A percentile compares a stretch with the other conserved stretches of the same genome.
Conservation (phyloP, 2,888 invertebrate genomes). For the Eueremaeus valkanovi region DNA sequence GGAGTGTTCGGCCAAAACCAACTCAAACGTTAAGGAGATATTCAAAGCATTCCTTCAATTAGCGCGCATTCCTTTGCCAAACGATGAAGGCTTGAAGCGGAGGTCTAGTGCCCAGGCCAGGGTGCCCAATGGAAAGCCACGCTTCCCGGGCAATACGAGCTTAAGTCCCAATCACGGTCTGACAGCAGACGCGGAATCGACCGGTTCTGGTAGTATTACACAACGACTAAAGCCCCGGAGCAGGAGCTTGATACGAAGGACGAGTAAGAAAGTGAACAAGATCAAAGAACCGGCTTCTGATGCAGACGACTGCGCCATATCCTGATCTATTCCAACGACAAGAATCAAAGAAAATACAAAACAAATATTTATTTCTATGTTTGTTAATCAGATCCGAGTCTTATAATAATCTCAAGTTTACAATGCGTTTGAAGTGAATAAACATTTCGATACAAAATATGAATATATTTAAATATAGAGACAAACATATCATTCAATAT, state of each 20-base stretch:
- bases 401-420: no score
- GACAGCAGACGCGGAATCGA: neutral
- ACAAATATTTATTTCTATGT: neutral
- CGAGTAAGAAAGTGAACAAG: conserved; percentile 73
- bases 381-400: neutral
- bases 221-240: conserved; percentile 62
- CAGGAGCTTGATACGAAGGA: conserved; percentile 70
- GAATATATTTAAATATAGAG: no score
- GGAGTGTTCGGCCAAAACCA: conserved; percentile 72
- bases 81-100: conserved; percentile 56
- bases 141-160: conserved; percentile 31
- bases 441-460: no score
- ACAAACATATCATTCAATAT: no score
- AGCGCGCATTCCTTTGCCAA: conserved; percentile 60
- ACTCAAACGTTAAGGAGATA: conserved; percentile 71
- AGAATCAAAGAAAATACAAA: neutral
- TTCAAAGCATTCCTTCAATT: conserved; percentile 74
- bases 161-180: conserved; percentile 35
- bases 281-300: conserved; percentile 62
- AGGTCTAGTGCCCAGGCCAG: conserved; percentile 67
- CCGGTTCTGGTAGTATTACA: conserved; percentile 48
- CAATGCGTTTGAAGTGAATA: no score
- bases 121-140: conserved; percentile 39
- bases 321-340: conserved; percentile 55
- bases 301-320: conserved; percentile 66